These are phyloP conservation scores for Coranthus polyacanthus DNA, from an alignment of 2,797 vertebrate genomes.

Conservation along the genomic window DNA sequence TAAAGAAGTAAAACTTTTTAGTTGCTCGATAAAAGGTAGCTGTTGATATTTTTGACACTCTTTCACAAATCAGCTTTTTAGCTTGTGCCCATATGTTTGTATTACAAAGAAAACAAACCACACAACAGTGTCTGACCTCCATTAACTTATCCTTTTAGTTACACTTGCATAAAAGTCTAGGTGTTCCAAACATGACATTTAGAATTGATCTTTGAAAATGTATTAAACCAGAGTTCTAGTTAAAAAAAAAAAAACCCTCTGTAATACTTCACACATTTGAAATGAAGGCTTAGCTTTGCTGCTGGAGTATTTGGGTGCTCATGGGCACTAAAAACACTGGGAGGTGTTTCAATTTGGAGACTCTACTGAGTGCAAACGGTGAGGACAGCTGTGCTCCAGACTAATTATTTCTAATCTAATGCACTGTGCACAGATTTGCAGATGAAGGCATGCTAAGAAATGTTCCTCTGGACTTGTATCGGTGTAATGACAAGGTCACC, in stretches of 20 bases:
- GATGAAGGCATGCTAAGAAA: slow-evolving; percentile 31
- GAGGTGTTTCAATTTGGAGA: slow-evolving; percentile 63
- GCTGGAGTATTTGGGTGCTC: slow-evolving; percentile 8
- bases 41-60: too few relatives aligned
- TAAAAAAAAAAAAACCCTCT: slow-evolving; percentile 3
- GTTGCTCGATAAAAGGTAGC: too few relatives aligned
- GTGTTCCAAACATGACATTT: slow-evolving; percentile 37
- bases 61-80: too few relatives aligned
- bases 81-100: too few relatives aligned
- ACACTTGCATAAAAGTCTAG: slow-evolving; percentile 11
- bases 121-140: not conserved
- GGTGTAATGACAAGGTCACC: slow-evolving; percentile 42
- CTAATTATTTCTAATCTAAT: slow-evolving; percentile 69
- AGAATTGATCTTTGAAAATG: slow-evolving; percentile 24
- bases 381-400: slow-evolving; percentile 55
- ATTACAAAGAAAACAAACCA: not conserved
- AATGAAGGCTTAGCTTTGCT: not conserved
- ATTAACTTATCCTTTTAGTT: slow-evolving; percentile 13
- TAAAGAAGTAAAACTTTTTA: too few relatives aligned
- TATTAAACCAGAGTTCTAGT: slow-evolving; percentile 16
- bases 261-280: not conserved
- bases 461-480: slow-evolving; percentile 37
- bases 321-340: slow-evolving; percentile 30
- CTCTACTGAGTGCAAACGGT: slow-evolving; percentile 64
- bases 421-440: slow-evolving; percentile 53